A percentile compares a stretch with the other conserved stretches of the same genome.
Evolutionary conservation across 2,113 vertebrate species (phyloP).

Genomic region (Hippoglossus stenolepis): DNA sequence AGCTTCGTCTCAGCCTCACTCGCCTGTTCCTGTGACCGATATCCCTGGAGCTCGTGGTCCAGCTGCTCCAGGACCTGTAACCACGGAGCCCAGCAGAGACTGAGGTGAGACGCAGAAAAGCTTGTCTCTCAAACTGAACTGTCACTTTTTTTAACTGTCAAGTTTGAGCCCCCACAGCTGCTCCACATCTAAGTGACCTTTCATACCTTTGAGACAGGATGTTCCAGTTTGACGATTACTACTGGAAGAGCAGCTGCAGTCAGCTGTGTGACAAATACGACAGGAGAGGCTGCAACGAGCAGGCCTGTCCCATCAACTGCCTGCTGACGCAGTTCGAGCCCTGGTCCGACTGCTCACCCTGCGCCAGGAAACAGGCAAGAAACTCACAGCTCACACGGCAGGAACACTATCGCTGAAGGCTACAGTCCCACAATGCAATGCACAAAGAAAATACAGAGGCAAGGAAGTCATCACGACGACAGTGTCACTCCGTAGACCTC

Average conservation of each 20-base stretch:
- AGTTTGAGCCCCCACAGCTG: background rate
- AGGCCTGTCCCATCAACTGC: constrained; percentile 89
- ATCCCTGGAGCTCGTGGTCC: constrained; percentile 88
- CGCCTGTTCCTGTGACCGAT: constrained; percentile 90
- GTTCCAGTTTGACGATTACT: constrained; percentile 82
- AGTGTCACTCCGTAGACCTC: too few relatives aligned
- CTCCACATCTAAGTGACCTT: background rate
- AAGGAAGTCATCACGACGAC: too few relatives aligned
- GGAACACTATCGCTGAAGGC: background rate
- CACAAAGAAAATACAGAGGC: too few relatives aligned
- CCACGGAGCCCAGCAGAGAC: constrained; percentile 85
- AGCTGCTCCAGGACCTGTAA: constrained; percentile 89
- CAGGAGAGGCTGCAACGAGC: constrained; percentile 84
- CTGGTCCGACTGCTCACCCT: constrained; percentile 93
- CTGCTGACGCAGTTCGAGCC: constrained; percentile 85
- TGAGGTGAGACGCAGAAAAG: constrained; percentile 74
- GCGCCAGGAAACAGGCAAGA: constrained; percentile 88
- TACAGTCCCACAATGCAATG: background rate
- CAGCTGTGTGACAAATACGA: constrained; percentile 82
- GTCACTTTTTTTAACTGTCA: too few relatives aligned
- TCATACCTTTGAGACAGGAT: constrained; percentile 70
- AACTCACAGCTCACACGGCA: background rate
- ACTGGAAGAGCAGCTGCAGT: constrained; percentile 80
- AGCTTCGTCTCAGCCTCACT: constrained; percentile 56
- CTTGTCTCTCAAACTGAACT: too few relatives aligned